These are phyloP conservation scores for Ibidorhyncha struthersii DNA, from an alignment of 2,113 vertebrate species.

Conservation along the genomic window DNA sequence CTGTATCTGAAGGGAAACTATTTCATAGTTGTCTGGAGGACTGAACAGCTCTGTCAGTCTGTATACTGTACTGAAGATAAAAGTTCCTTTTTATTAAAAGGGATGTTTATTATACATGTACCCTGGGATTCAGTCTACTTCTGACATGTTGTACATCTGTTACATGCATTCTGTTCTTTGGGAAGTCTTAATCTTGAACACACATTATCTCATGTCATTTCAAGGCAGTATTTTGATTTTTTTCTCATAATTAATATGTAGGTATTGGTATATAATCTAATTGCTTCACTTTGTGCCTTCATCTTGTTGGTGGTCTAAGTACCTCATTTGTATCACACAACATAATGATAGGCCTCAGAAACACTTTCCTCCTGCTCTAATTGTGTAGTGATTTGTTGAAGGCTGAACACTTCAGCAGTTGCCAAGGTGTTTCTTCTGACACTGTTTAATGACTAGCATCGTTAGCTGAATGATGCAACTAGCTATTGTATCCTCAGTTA, in stretches of 20 bases:
- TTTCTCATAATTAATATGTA: background rate
- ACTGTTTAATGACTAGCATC: background rate
- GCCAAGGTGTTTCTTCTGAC: background rate
- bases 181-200: background rate
- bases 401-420: background rate
- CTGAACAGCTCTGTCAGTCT: background rate
- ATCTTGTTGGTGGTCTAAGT: rapidly evolving
- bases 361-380: background rate
- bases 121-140: background rate
- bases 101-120: background rate
- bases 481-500: background rate
- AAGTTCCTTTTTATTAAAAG: background rate
- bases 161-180: rapidly evolving
- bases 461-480: background rate
- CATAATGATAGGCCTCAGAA: background rate
- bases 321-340: background rate
- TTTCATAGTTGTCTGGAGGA: background rate
- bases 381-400: background rate
- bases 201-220: background rate
- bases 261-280: background rate
- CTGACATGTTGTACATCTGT: background rate
- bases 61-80: background rate
- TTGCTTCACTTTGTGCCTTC: background rate
- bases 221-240: background rate
- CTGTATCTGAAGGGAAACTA: background rate